Conservation (phyloP, 1,140 invertebrate species). For the Ceratoteleas bidentatus region DNA sequence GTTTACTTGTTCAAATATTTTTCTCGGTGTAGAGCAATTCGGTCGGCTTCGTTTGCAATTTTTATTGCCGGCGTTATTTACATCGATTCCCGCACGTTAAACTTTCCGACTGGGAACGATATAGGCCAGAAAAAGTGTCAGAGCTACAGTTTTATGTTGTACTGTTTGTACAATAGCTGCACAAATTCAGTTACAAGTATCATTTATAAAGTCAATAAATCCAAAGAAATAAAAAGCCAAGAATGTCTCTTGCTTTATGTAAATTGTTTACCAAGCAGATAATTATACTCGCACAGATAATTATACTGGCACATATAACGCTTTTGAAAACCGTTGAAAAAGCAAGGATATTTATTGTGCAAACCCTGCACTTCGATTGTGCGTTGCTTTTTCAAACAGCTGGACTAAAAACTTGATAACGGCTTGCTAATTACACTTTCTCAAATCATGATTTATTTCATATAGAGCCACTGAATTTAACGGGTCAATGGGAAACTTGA, state of each 20-base stretch:
- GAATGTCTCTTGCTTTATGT: slow-evolving; percentile 37
- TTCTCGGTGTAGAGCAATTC: too few relatives aligned
- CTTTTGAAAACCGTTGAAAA: background rate
- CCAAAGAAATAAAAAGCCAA: slow-evolving; percentile 6
- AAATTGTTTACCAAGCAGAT: slow-evolving; percentile 38
- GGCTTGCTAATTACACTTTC: background rate
- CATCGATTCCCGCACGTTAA: too few relatives aligned
- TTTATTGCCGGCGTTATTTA: too few relatives aligned
- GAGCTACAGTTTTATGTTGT: too few relatives aligned
- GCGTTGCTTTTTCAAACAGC: background rate
- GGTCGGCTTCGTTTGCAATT: too few relatives aligned
- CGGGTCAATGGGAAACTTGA: background rate
- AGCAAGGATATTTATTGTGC: background rate
- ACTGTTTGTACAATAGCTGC: too few relatives aligned
- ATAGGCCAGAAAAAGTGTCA: too few relatives aligned
- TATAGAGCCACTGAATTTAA: slow-evolving; percentile 3
- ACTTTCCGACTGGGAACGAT: too few relatives aligned
- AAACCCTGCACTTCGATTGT: too few relatives aligned
- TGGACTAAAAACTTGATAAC: background rate
- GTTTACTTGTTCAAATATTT: too few relatives aligned
- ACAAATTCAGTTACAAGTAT: too few relatives aligned
- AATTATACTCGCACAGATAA: slow-evolving; percentile 33
- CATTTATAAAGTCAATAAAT: background rate
- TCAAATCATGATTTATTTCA: slow-evolving; percentile 6
- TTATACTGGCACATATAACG: slow-evolving; percentile 13